Base-by-base conservation (phyloP, 2,888 invertebrate genomes). In the Aphrophora alni region DNA sequence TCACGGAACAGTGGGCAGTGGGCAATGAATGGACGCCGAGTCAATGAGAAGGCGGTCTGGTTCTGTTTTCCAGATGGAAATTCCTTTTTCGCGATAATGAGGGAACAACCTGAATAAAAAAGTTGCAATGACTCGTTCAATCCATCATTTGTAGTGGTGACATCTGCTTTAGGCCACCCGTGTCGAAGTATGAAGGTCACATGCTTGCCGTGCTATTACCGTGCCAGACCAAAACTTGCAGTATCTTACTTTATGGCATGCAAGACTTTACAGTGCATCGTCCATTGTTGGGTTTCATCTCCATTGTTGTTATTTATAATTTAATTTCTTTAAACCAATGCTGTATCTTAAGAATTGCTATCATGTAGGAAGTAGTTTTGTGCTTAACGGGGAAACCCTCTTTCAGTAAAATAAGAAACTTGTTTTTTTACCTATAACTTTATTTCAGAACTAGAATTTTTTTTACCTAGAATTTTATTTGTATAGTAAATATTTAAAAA, bases 1-100 rank as follows among this genome's bases (percentile, higher is more conserved):
- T 59, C 59, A 79, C 78, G 78, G 74, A 74, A 74, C 73, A 74
- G 68, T 68, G 74, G 74, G 12, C 59, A 59, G 59, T 10, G 59
- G 2, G n/a, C 7, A 14, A 17, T 44, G 44, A 44, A 44, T 44
- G 44, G 17, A n/a, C n/a, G 33, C 5, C 33, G 44, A 59, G 59
- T 59, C 59, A 21, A 59, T 59, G 59, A 59, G 59, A 59, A 59
- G 59, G 59, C 59, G 59, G 59, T 21, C 59, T 59, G 59, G 59
- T 2, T n/a, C 17, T 14, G 8, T 44, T 44, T 44, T 14, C 44
- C 5, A 59, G 59, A 59, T n/a, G 59, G 59, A 59, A 59, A 59
- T 59, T 21, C 59, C 59, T 21, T 59, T 59, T 59, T 59, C 21
- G 59, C 21, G 59, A 59, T 59, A 59, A 59, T 59, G 59, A 59